A percentile compares a stretch with the other conserved stretches of the same genome.
phyloP scores from a whole-genome alignment of 1,140 invertebrate species.

The Drosophila pachea region DNA sequence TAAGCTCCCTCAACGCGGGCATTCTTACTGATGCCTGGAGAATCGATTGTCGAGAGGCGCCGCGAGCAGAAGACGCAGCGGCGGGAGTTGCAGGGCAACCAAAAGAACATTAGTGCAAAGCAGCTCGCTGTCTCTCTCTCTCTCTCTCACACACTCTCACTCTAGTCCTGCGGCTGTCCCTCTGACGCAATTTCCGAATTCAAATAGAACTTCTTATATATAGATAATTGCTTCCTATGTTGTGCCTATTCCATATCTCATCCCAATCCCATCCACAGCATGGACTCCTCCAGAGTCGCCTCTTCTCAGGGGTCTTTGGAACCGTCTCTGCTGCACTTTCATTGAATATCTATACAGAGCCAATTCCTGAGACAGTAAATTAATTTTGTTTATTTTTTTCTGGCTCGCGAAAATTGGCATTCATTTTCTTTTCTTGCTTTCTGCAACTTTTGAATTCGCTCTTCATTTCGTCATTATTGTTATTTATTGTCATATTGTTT shows the following conservation, averaged over 20 bases:
- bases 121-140: conserved; percentile 13
- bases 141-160: neutral
- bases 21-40: conserved; percentile 43
- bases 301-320: conserved; percentile 1
- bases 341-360: conserved; percentile 56
- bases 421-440: conserved; percentile 48
- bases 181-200: too few species aligned
- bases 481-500: conserved; percentile 46
- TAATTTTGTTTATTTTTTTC: conserved; percentile 36
- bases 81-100: conserved; percentile 11
- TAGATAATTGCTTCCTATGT: too few species aligned
- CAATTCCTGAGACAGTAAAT: conserved; percentile 56
- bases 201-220: too few species aligned
- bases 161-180: conserved; percentile 7
- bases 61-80: conserved; percentile 12
- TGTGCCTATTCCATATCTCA: too few species aligned
- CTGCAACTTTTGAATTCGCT: conserved; percentile 11
- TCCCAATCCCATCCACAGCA: too few species aligned
- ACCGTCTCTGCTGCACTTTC: conserved; percentile 47
- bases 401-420: conserved; percentile 51
- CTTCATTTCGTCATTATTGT: conserved; percentile 49
- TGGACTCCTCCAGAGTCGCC: conserved; percentile 10
- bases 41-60: conserved; percentile 42
- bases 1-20: conserved; percentile 25
- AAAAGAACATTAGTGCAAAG: conserved; percentile 51